Percentiles rank a stretch among this genome's conserved stretches.
Evolutionary conservation across 1,140 invertebrate genomes (phyloP).

Genomic region (Melipona quadrifasciata): DNA sequence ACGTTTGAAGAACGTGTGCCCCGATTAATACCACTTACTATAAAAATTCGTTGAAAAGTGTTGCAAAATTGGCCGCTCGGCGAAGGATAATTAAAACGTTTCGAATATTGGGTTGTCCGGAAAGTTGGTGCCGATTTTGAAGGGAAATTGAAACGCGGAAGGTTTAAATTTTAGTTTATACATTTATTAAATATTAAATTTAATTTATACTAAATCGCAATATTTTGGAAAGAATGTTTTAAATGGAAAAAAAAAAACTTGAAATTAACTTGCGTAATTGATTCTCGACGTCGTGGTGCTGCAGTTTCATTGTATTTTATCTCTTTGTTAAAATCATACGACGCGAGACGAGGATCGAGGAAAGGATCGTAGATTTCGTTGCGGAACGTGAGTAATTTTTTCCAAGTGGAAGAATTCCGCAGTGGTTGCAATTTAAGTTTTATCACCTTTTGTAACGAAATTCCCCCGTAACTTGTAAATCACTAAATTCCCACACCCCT

Average conservation of each 20-base stretch:
- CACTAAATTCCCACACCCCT: conserved; percentile 13
- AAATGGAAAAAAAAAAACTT: too few relatives aligned
- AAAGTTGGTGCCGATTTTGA: too few relatives aligned
- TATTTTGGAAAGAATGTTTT: too few relatives aligned
- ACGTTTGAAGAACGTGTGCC: background rate
- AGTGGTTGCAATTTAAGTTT: background rate
- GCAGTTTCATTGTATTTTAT: background rate
- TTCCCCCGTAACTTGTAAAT: background rate
- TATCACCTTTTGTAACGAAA: conserved; percentile 2
- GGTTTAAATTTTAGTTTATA: too few relatives aligned
- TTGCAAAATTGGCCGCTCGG: too few relatives aligned
- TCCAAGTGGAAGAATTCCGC: too few relatives aligned
- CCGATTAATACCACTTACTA: background rate
- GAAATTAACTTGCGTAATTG: too few relatives aligned
- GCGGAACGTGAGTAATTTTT: background rate
- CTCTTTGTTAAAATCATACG: background rate
- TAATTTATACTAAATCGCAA: too few relatives aligned
- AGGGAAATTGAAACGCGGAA: too few relatives aligned
- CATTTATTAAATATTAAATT: too few relatives aligned
- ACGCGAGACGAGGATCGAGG: background rate
- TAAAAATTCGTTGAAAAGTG: background rate
- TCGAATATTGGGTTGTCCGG: too few relatives aligned
- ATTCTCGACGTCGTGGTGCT: background rate
- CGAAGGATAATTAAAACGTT: too few relatives aligned
- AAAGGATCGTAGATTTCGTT: background rate